Evolutionary conservation across 1,140 invertebrate species (phyloP).

Genomic region (Philotrypesis tridentata): DNA sequence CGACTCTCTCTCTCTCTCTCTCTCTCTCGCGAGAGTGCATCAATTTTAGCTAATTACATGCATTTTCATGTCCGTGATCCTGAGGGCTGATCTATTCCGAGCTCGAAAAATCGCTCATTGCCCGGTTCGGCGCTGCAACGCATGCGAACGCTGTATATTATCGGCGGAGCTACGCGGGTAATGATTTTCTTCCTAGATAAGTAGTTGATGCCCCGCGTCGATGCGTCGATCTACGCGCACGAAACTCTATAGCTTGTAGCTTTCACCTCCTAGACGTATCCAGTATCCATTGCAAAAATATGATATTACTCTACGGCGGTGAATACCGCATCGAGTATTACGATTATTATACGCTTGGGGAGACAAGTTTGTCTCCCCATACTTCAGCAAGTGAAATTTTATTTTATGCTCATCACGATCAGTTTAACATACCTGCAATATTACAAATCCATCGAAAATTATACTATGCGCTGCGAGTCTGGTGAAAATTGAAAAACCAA

Average conservation of each 20-base stretch:
- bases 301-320: too few relatives aligned
- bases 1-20: background rate
- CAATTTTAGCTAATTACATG: conserved; percentile 73
- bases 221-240: conserved; percentile 40
- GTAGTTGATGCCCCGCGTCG: background rate
- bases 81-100: conserved; percentile 31
- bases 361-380: too few relatives aligned
- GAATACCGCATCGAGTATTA: too few relatives aligned
- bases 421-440: too few relatives aligned
- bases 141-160: background rate
- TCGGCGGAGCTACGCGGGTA: conserved; percentile 51
- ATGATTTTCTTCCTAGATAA: conserved; percentile 59
- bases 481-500: too few relatives aligned
- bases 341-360: too few relatives aligned
- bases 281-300: too few relatives aligned
- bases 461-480: too few relatives aligned
- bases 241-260: conserved; percentile 56
- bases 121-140: background rate
- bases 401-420: too few relatives aligned
- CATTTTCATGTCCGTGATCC: conserved; percentile 68
- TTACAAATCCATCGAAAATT: too few relatives aligned
- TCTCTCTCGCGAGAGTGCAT: conserved; percentile 54
- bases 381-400: too few relatives aligned
- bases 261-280: conserved; percentile 49
- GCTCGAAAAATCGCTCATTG: conserved; percentile 59